These are phyloP conservation scores for Microtus obscurus DNA, from an alignment of 2,797 vertebrate species.

Conservation along the genomic window DNA sequence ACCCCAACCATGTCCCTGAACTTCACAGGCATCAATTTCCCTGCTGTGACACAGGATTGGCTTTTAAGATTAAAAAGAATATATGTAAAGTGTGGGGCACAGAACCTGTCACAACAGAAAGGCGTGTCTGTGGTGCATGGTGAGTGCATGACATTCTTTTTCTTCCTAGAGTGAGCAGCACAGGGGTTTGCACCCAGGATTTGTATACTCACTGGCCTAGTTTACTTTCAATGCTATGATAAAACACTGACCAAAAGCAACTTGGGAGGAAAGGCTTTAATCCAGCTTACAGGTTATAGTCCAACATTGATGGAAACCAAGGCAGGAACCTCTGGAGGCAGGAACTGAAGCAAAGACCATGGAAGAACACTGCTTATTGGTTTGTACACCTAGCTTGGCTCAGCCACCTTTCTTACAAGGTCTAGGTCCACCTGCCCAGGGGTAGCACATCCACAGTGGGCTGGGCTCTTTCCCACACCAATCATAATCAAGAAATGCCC, in stretches of 20 bases:
- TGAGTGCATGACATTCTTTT: no score
- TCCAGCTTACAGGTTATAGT: neutral
- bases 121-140: fast-evolving
- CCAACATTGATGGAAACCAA: neutral
- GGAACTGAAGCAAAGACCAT: neutral
- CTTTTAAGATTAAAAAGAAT: neutral
- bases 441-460: neutral
- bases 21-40: fast-evolving
- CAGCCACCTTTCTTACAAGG: neutral
- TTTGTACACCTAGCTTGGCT: neutral
- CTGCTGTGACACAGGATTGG: fast-evolving
- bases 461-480: neutral
- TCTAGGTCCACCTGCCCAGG: neutral
- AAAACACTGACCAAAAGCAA: neutral
- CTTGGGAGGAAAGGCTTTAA: neutral
- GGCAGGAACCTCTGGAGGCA: neutral
- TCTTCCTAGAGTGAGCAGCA: neutral
- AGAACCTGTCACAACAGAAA: no score
- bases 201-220: neutral
- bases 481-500: neutral
- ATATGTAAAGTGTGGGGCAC: fast-evolving
- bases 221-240: neutral
- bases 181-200: neutral
- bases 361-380: neutral
- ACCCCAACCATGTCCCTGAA: no score